Base-by-base conservation (phyloP, 2,113 vertebrate genomes). In the Marmota flaviventris region DNA sequence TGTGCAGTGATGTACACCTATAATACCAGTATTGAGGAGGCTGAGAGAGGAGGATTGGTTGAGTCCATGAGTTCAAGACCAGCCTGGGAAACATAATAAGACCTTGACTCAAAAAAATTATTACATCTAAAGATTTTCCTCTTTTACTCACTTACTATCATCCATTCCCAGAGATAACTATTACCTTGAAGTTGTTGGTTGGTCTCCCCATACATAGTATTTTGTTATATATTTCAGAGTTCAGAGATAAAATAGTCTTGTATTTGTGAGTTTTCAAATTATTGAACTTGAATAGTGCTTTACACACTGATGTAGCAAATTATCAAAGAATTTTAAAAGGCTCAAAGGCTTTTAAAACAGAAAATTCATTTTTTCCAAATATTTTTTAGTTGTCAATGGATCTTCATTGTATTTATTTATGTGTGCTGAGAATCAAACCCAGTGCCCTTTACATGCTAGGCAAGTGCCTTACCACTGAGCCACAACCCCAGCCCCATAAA, bases 241-340 rank as follows among this genome's bases (percentile, higher is more conserved):
- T 65, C 83, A 91, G 63, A 78, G 18, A 83, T 45, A 82, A 53
- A 63, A 45, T 45, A 53, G 16, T 37, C 56, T 37, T 95, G 16
- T 72, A 91, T 84, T 45, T 69, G 37, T 79, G 86, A 72, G 32
- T 79, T 84, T 85, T 89, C 65, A 95, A 88, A 84, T 73, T 70
- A 88, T 37, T 79, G 39, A 92, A 87, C 85, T 84, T 53, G 37
- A 79, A 14, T 42, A 39, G 89, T 81, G 72, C 83, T 92, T 88
- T 78, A 37, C 22, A 70, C 14, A 86, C 34, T 73, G n/a, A 9
- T 56, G 20, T n/a, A 39, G 58, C 16, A 58, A 73, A 39, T 73
- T 39, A 58, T 8, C n/a, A 73, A 12, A 58, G 13, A 37, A n/a
- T 73, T 8, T 75, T 45, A 45, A 45, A 45, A 45, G 45, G 45